A percentile compares a stretch with the other conserved stretches of the same genome.
phyloP scores from a whole-genome alignment of 2,888 invertebrate species.

The Celastrina argiolus region DNA sequence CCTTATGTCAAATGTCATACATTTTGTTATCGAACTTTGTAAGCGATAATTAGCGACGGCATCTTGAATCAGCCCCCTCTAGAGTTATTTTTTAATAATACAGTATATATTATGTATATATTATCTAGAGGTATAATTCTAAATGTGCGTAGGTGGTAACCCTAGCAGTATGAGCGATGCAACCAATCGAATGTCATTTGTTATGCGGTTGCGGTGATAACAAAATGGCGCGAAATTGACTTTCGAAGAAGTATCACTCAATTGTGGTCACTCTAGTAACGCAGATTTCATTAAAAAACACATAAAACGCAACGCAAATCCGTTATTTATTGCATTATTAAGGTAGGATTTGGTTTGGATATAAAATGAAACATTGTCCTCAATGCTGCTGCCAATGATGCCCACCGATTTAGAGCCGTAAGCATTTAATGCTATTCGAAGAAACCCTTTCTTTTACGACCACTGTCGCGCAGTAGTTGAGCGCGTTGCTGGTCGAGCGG shows the following conservation, averaged over 20 bases:
- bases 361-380: background rate
- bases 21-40: too few relatives aligned
- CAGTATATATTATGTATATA: too few relatives aligned
- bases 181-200: constrained; percentile 50
- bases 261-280: constrained; percentile 30
- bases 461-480: too few relatives aligned
- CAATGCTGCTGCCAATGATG: background rate
- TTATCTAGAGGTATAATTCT: too few relatives aligned
- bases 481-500: too few relatives aligned
- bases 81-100: too few relatives aligned
- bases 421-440: too few relatives aligned
- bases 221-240: constrained; percentile 61
- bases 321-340: constrained; percentile 17
- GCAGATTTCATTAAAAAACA: constrained; percentile 11
- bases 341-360: constrained; percentile 5
- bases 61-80: too few relatives aligned
- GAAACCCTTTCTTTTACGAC: too few relatives aligned
- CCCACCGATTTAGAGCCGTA: background rate
- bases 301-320: constrained; percentile 11
- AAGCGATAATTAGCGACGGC: too few relatives aligned
- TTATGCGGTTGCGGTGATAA: constrained; percentile 52
- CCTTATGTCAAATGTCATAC: too few relatives aligned
- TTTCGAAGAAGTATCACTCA: constrained; percentile 49
- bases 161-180: constrained; percentile 37
- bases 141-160: background rate